Percentiles rank a stretch among this genome's conserved stretches.
phyloP scores from a whole-genome alignment of 2,113 vertebrate species.

The Aptenodytes patagonicus region DNA sequence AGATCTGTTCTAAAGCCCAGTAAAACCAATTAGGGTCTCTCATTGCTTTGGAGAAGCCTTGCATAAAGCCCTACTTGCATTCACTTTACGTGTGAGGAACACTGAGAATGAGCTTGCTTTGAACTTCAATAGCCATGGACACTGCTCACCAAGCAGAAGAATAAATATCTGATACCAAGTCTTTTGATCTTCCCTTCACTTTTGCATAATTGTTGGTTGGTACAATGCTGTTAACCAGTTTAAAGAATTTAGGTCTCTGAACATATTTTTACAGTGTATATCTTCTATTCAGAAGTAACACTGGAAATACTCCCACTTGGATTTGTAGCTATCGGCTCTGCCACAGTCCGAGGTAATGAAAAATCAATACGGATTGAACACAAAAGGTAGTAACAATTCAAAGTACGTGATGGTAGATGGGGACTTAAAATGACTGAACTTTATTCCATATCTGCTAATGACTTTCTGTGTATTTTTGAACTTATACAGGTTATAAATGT shows the following conservation, averaged over 20 bases:
- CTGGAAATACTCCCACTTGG: background rate
- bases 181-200: background rate
- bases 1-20: background rate
- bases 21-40: background rate
- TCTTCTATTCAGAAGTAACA: background rate
- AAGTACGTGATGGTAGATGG: background rate
- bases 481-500: background rate
- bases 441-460: background rate
- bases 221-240: background rate
- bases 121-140: background rate
- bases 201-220: background rate
- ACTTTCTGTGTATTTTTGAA: background rate
- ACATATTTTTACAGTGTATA: fast-evolving
- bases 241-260: background rate
- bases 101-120: background rate
- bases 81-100: background rate
- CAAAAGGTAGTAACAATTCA: background rate
- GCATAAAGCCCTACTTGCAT: background rate
- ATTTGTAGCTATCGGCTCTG: background rate
- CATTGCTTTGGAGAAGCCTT: background rate
- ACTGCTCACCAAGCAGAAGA: background rate
- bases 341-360: background rate
- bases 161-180: background rate
- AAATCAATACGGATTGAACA: background rate
- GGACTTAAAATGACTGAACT: background rate